Evolutionary conservation across 1,140 invertebrate genomes (phyloP).

Genomic region (Metaphire vulgaris): DNA sequence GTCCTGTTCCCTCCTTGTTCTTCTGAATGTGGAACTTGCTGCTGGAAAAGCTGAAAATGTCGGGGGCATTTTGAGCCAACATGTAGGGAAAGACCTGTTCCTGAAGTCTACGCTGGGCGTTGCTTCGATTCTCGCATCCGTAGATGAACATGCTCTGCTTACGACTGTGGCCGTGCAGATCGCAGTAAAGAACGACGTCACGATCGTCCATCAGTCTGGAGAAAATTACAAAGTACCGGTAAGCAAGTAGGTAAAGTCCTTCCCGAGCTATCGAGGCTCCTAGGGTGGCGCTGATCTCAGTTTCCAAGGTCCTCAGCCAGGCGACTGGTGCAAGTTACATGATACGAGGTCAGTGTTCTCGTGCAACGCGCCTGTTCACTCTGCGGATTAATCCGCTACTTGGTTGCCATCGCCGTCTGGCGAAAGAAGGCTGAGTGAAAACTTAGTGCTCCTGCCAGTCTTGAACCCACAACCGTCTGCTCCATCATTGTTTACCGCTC

Average conservation of each 20-base stretch:
- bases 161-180: conserved; percentile 52
- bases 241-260: conserved; percentile 13
- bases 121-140: conserved; percentile 76
- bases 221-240: conserved; percentile 32
- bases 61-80: conserved; percentile 82
- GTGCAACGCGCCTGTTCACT: no score
- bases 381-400: no score
- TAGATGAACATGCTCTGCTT: conserved; percentile 54
- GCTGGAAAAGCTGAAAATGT: conserved; percentile 45
- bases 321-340: no score
- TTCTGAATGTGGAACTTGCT: conserved; percentile 85
- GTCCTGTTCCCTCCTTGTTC: conserved; percentile 83
- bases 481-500: no score
- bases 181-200: conserved; percentile 55
- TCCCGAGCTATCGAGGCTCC: no score
- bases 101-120: conserved; percentile 64
- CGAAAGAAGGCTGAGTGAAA: no score
- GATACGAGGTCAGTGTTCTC: no score
- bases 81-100: conserved; percentile 88
- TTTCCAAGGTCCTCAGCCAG: no score
- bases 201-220: conserved; percentile 69
- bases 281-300: no score
- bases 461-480: no score
- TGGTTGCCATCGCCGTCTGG: no score
- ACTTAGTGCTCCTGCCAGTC: no score